Evolutionary conservation across 2,113 vertebrate genomes (phyloP), one percentile per base, ranked within the genome.

Genomic region (Toxotes jaculatrix): DNA sequence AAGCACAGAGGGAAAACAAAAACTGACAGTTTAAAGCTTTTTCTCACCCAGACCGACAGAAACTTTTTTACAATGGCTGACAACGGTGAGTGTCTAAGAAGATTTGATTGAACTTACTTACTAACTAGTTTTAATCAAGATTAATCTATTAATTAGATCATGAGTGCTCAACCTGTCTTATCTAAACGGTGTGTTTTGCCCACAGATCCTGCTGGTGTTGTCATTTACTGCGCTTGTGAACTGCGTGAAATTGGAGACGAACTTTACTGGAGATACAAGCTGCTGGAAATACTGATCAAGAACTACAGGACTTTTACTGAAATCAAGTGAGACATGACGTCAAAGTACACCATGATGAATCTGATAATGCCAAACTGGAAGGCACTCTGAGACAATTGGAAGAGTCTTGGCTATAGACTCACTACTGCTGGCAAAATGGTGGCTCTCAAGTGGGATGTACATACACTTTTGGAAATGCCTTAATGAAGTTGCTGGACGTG

Each of bases 241-340:
- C 79, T 95, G 3, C 91, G 92, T 5, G 57, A 83, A 0, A 7
- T 88, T 4, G 94, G 94, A 19, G 94, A 95, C 57, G 2, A 40
- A 6, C 73, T 94, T 3, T 80, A 90, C 87, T 95, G 93, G 93
- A 92, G 49, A 40, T 88, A 89, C 87, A 88, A 88, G 16, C 80
- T 95, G 42, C 74, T 95, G 84, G 86, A 90, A 64, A 83, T 94
- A 7, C 85, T 94, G 36, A 68, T 82, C 40, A 89, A 66, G 47
- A 91, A 91, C 79, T 93, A 92, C 84, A 79, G 84, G 55, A 84
- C 74, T 21, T 71, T 81, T 0, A 60, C 55, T 2, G 78, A 82
- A 12, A 62, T 87, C 65, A 91, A 77, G 45, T 92, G 92, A 92
- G 27, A 65, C 23, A 0, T 32, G 13, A 34, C 0, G 7, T 2